phyloP scores from a whole-genome alignment of 2,888 invertebrate species.

The Operophtera brumata region DNA sequence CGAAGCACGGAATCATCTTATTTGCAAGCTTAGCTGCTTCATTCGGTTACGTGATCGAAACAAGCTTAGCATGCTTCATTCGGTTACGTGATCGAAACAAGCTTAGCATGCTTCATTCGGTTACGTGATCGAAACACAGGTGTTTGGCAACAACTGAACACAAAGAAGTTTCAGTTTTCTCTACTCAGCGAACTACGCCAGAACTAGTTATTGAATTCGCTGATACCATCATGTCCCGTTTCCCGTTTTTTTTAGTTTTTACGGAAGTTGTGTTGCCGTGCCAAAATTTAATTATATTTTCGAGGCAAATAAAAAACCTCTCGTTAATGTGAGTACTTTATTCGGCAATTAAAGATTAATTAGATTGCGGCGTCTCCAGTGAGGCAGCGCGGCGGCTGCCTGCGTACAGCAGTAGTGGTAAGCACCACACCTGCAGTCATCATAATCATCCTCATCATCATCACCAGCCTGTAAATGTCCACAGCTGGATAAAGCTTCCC shows the following conservation, averaged over 20 bases:
- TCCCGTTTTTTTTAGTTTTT: conserved; percentile 19
- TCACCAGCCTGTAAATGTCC: no score
- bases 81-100: no score
- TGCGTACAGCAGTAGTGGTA: conserved; percentile 4
- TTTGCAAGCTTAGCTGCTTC: conserved; percentile 29
- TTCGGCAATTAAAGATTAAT: conserved; percentile 60
- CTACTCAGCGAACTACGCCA: conserved; percentile 57
- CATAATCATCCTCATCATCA: no score
- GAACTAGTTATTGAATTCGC: conserved; percentile 43
- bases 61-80: no score
- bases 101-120: conserved; percentile 32
- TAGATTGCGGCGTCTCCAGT: conserved; percentile 44
- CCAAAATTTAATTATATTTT: conserved; percentile 40
- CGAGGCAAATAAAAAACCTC: conserved; percentile 36
- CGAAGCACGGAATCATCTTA: conserved; percentile 16
- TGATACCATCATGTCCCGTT: conserved; percentile 24
- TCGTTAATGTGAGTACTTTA: conserved; percentile 45
- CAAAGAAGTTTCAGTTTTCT: conserved; percentile 46
- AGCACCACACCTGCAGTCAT: conserved; percentile 51
- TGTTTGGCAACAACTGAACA: conserved; percentile 56
- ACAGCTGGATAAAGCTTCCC: no score
- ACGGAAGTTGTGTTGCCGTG: conserved; percentile 19
- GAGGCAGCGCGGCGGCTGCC: conserved; percentile 10
- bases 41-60: no score
- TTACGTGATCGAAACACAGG: conserved; percentile 53